These are phyloP conservation scores for Tethea ocularis DNA, from an alignment of 2,888 invertebrate species.

Conservation along the genomic window DNA sequence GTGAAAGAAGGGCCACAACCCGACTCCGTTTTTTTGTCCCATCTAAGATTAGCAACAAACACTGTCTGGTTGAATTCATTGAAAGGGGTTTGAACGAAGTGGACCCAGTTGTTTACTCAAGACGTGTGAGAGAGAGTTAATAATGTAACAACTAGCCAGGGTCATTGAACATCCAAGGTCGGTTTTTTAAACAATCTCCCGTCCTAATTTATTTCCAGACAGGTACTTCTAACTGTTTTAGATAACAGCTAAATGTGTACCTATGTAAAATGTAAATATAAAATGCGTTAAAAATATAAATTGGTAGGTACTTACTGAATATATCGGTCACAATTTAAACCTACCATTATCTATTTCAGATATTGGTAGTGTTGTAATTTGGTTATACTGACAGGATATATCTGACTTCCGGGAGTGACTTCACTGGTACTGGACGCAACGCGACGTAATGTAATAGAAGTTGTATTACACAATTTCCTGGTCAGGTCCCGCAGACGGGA, in stretches of 20 bases:
- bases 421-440: constrained; percentile 45
- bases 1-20: constrained; percentile 72
- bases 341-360: too few species aligned
- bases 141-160: background rate
- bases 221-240: too few species aligned
- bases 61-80: constrained; percentile 60
- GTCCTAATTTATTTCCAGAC: too few species aligned
- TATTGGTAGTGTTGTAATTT: too few species aligned
- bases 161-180: background rate
- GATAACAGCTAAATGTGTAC: too few species aligned
- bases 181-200: background rate
- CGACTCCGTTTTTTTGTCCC: constrained; percentile 73
- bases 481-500: constrained; percentile 20
- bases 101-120: background rate
- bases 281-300: too few species aligned
- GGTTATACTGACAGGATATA: constrained; percentile 30
- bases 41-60: constrained; percentile 74
- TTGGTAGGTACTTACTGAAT: background rate
- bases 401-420: constrained; percentile 57
- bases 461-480: constrained; percentile 68
- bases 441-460: constrained; percentile 55
- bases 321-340: background rate
- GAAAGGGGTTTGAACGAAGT: constrained; percentile 32
- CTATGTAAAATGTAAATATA: too few species aligned
- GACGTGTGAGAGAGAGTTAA: background rate